phyloP scores from a whole-genome alignment of 2,888 invertebrate species.

The Alsophila aescularia region DNA sequence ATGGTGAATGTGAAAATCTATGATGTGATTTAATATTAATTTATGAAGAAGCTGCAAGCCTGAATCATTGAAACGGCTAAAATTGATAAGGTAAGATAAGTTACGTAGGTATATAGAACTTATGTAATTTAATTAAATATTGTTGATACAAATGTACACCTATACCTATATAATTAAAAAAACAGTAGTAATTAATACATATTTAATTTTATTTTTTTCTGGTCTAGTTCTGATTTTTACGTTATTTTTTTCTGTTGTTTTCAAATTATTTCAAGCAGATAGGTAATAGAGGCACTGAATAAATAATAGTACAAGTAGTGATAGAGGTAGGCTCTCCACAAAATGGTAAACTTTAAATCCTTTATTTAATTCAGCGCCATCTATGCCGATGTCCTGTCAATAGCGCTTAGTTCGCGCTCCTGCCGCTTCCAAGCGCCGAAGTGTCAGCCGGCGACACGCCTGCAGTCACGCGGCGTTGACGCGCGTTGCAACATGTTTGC shows the following conservation, averaged over 20 bases:
- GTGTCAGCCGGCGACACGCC: conserved; percentile 78
- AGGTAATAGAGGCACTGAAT: too few species aligned
- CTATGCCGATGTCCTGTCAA: conserved; percentile 44
- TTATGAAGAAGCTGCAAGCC: conserved; percentile 4
- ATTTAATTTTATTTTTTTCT: too few species aligned
- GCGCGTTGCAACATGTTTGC: conserved; percentile 78
- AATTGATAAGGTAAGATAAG: conserved; percentile 31
- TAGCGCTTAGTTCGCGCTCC: conserved; percentile 49
- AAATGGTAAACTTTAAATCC: conserved; percentile 21
- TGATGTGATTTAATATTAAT: conserved; percentile 12
- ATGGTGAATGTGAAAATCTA: conserved; percentile 42
- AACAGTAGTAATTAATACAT: too few species aligned
- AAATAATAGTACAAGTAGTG: too few species aligned
- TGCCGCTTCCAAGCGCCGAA: conserved; percentile 64
- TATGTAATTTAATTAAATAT: not conserved
- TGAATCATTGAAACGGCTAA: conserved; percentile 12
- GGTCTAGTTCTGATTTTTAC: not conserved
- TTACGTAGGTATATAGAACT: conserved; percentile 6
- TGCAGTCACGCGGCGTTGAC: conserved; percentile 84
- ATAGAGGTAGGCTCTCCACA: too few species aligned
- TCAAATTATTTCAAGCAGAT: not conserved
- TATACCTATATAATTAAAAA: too few species aligned
- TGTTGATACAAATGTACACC: not conserved
- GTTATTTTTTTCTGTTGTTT: not conserved
- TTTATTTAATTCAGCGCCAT: conserved; percentile 57